A percentile compares a stretch with the other conserved stretches of the same genome.
These are phyloP conservation scores for Ladona fulva DNA, from an alignment of 1,140 invertebrate genomes.

Conservation along the genomic window DNA sequence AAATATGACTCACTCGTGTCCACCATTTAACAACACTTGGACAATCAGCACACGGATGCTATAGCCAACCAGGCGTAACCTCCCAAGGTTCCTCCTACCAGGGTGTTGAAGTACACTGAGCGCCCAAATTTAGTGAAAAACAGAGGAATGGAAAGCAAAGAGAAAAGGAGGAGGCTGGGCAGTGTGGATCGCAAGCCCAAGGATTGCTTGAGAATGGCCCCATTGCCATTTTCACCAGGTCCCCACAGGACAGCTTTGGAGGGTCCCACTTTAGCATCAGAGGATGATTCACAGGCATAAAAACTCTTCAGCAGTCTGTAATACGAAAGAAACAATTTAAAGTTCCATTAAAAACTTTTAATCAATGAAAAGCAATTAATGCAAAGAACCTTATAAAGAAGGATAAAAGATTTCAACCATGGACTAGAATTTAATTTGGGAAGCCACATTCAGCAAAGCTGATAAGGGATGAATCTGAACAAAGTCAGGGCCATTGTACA, in stretches of 20 bases:
- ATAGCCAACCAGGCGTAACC: constrained; percentile 9
- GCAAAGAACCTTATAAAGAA: no score
- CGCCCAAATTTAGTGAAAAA: not conserved
- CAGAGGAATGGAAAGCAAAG: not conserved
- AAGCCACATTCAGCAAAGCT: no score
- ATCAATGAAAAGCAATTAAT: no score
- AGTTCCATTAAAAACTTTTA: no score
- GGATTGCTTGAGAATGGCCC: not conserved
- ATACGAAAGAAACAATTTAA: not conserved
- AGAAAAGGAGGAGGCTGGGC: not conserved
- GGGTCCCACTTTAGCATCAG: not conserved
- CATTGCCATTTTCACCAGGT: not conserved
- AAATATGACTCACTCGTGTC: constrained; percentile 1
- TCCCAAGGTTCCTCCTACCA: constrained; percentile 5
- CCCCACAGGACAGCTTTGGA: not conserved
- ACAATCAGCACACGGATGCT: not conserved
- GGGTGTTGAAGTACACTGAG: constrained; percentile 10
- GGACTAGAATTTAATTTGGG: no score
- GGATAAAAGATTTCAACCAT: no score
- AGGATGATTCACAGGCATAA: not conserved
- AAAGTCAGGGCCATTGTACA: no score
- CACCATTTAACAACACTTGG: not conserved
- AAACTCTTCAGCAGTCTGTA: not conserved
- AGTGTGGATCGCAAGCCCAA: not conserved
- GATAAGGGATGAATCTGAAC: no score